Evolutionary conservation across 53 echinoderm and acorn worm species (phyloP).

Genomic region (Stichopus horrens): DNA sequence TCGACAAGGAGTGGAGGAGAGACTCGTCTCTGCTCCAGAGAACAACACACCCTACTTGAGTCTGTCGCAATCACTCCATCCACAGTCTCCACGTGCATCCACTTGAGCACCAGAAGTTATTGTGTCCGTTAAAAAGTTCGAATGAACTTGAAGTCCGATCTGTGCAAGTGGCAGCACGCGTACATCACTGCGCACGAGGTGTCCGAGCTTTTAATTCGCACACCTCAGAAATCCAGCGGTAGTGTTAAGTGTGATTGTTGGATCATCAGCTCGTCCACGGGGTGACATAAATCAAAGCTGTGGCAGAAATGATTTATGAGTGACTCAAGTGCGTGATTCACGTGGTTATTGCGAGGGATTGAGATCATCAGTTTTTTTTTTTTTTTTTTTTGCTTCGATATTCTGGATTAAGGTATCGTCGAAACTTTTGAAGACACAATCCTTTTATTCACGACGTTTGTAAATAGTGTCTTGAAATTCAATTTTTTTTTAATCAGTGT

Average conservation of each 20-base stretch:
- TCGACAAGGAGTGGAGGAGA: neutral
- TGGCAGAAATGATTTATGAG: neutral
- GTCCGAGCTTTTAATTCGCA: too few species aligned
- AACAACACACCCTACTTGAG: too few species aligned
- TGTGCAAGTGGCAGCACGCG: neutral
- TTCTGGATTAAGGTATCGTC: too few species aligned
- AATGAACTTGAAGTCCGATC: neutral
- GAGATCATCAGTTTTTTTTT: too few species aligned
- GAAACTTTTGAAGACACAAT: too few species aligned
- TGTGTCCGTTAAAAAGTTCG: neutral
- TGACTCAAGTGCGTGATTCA: neutral
- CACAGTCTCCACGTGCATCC: neutral
- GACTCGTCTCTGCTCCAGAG: neutral
- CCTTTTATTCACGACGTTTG: too few species aligned
- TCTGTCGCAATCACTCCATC: too few species aligned
- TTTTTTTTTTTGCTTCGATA: too few species aligned
- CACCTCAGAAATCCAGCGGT: neutral
- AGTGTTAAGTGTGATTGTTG: neutral
- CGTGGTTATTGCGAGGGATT: too few species aligned
- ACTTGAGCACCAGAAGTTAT: neutral
- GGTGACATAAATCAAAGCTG: neutral
- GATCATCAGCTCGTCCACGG: neutral
- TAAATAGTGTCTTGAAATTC: too few species aligned
- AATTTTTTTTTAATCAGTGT: too few species aligned
- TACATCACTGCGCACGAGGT: too few species aligned